These are phyloP conservation scores for Loripinus fragilis DNA, from an alignment of 2,888 invertebrate genomes.

Conservation along the genomic window DNA sequence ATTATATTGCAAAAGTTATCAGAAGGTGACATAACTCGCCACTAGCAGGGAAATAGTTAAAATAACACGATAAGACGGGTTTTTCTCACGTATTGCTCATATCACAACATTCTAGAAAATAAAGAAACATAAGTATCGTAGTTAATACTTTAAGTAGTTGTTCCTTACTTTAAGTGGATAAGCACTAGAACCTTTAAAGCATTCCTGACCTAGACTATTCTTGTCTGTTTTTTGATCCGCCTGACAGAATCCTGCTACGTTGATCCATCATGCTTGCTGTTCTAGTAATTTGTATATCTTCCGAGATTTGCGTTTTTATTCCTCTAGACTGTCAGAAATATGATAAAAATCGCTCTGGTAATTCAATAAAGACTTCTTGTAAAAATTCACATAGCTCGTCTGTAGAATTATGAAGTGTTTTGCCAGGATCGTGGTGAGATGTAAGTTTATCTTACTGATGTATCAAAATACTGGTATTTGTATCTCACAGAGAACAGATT, in stretches of 20 bases:
- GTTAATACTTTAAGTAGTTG: too few species aligned
- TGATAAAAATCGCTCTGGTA: constrained; percentile 15
- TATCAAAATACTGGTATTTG: constrained; percentile 1
- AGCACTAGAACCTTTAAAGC: neutral
- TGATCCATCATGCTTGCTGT: constrained; percentile 12
- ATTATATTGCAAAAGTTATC: too few species aligned
- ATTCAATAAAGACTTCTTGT: constrained; percentile 20
- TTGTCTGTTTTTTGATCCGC: neutral
- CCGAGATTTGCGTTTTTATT: neutral
- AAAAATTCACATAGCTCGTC: constrained; percentile 16
- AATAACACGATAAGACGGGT: too few species aligned
- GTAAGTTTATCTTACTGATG: constrained; percentile 6
- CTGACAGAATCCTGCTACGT: neutral
- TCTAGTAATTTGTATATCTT: constrained; percentile 17
- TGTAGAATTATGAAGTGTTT: constrained; percentile 6
- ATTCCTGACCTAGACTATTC: constrained; percentile 12
- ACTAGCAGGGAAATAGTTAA: too few species aligned
- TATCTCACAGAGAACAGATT: constrained; percentile 4
- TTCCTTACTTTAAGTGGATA: constrained; percentile 8
- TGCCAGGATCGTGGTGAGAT: constrained; percentile 9
- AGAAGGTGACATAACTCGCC: too few species aligned
- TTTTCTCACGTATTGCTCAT: too few species aligned
- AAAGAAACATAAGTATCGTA: too few species aligned
- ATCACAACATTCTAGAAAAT: too few species aligned
- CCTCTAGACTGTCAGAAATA: constrained; percentile 15